phyloP scores from a whole-genome alignment of 2,888 invertebrate species.

The Agrotis ipsilon region DNA sequence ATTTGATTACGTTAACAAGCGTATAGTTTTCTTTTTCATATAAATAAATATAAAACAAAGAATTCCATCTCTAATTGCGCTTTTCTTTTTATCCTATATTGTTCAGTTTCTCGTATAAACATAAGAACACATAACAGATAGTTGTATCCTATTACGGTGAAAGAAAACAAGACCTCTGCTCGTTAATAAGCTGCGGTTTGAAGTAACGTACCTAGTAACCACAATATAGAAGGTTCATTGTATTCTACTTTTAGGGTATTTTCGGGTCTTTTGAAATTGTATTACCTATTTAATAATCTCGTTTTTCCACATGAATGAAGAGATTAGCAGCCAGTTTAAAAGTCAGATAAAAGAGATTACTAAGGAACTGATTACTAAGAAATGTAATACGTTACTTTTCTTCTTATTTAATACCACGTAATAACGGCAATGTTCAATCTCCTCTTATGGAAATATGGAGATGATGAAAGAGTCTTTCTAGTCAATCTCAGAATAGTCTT shows the following conservation, averaged over 20 bases:
- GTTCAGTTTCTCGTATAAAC: conserved; percentile 14
- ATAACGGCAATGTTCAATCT: no score
- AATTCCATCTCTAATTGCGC: neutral
- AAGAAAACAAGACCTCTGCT: conserved; percentile 44
- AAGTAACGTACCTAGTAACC: conserved; percentile 15
- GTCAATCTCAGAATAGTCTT: no score
- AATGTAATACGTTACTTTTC: no score
- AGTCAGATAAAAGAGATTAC: neutral
- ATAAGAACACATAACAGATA: conserved; percentile 16
- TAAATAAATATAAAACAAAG: no score
- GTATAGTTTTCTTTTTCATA: no score
- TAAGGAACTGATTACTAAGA: no score
- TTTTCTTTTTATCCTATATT: conserved; percentile 6
- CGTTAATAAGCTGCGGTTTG: conserved; percentile 45
- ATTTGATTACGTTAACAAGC: no score
- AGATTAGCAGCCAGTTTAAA: neutral
- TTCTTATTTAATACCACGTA: no score
- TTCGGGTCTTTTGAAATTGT: neutral
- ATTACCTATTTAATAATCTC: neutral
- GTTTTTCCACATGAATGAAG: neutral
- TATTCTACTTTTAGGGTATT: neutral
- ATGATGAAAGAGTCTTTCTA: no score
- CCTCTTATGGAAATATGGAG: no score
- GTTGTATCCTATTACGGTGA: conserved; percentile 28
- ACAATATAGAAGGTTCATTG: conserved; percentile 11